Evolutionary conservation across 2,113 vertebrate genomes (phyloP).

Genomic region (Tapirus terrestris): DNA sequence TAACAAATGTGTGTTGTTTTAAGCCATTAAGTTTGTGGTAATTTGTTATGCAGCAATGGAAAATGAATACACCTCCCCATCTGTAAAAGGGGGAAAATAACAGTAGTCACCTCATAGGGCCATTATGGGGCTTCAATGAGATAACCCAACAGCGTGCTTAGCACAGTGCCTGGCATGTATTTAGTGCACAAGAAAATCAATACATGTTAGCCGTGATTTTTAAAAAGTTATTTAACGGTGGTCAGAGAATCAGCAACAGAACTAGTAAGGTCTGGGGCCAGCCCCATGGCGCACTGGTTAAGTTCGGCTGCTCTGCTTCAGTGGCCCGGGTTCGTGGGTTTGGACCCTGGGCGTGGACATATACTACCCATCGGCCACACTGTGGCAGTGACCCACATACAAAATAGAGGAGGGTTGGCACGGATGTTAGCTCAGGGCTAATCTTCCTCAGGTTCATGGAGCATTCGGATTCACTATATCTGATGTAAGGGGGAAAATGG

Average conservation of each 20-base stretch:
- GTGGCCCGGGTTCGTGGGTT: too few species aligned
- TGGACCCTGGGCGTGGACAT: too few species aligned
- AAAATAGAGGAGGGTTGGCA: too few species aligned
- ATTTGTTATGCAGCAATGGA: neutral
- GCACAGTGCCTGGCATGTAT: neutral
- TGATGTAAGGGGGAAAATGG: neutral
- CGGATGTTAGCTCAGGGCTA: too few species aligned
- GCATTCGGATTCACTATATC: neutral
- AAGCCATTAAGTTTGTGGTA: neutral
- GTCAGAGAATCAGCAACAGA: neutral
- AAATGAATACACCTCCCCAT: neutral
- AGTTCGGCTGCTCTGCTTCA: too few species aligned
- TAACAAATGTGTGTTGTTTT: neutral
- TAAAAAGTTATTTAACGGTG: neutral
- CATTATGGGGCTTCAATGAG: neutral
- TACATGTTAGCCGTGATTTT: neutral
- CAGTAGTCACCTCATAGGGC: neutral
- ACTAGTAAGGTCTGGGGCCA: neutral
- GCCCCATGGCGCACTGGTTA: too few species aligned
- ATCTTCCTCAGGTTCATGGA: neutral
- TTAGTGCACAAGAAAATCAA: neutral
- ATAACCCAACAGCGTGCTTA: neutral
- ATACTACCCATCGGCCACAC: too few species aligned
- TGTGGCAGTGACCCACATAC: too few species aligned
- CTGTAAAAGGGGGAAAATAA: neutral